Evolutionary conservation across 1,140 invertebrate genomes (phyloP), one percentile per base, ranked within the genome.

Genomic region (Onthophagus taurus): DNA sequence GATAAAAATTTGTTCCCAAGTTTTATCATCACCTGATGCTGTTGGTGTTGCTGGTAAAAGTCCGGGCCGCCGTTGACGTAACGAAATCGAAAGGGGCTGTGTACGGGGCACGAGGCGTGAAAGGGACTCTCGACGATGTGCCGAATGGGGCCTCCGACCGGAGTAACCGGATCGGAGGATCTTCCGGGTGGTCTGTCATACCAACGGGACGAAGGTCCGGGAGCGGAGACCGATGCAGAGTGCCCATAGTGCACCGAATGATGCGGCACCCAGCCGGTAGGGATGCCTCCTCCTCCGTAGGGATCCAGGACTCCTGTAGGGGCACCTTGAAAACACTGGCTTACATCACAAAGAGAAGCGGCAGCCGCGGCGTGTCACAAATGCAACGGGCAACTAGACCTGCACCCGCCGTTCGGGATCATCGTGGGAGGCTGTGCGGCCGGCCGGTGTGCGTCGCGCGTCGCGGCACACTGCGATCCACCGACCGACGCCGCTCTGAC

Each of bases 71-170:
- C 75, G 58, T 77, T 77, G 34, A 67, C 66, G 54, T 71, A 72
- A 50, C 74, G 68, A 58, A 73, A 77, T 4, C 76, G 62, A 56
- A 75, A 78, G 0, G 76, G 76, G 48, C 75, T 78, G 58, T 79
- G 76, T 38, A 79, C 75, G 19, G 77, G 77, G 53, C 77, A 79
- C 48, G 68, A 70, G 49, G 70, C 58, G 48, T 55, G 61, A 47
- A 48, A 59, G 4, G 53, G 63, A 42, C 54, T 58, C 12, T 58
- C 59, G 13, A 50, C 48, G n/a, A n/a, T n/a, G 19, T 49, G 45
- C 31, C 52, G 45, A 18, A 45, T 29, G 2, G 48, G 52, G n/a
- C 58, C 59, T 12, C 55, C 59, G 8, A 61, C 48, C 3, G 61
- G 59, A 9, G 60, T 63, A 26, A 60, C 60, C 13, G 59, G 60